Evolutionary conservation across 1,140 invertebrate genomes (phyloP), one percentile per base, ranked within the genome.

Genomic region (Bombus consobrinus): DNA sequence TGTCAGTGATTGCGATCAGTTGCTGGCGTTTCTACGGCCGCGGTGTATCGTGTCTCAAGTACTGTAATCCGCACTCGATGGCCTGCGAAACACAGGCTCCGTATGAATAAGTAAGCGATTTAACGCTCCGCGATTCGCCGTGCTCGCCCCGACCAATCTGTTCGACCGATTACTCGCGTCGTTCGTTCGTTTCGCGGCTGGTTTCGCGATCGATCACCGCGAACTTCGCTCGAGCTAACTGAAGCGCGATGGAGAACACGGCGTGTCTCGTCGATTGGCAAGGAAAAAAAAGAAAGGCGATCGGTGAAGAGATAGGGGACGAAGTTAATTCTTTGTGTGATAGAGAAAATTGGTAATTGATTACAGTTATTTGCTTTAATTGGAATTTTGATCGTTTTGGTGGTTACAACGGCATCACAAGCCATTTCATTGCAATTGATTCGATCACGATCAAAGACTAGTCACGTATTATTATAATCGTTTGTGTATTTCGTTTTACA

Each of bases 71-170:
- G 39, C 74, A 74, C 18, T 69, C 64, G 71, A 62, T 53, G 28
- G 75, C 34, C 64, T 34, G 82, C 82, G 75, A 84, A 84, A 79
- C 32, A 62, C 69, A 37, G 64, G 34, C 25, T 2, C 57, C 47
- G 75, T 84, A 84, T 84, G 82, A 78, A 84, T 84, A 84, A 84
- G 74, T 84, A 84, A 59, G 74, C 82, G 82, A 78, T 84, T 84
- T 84, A 84, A 84, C 75, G 66, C 47, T 59, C 13, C 74, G 32
- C 74, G 64, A 69, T 69, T 77, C 64, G 41, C 57, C 37, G 5
- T 28, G 28, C 53, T n/a, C 13, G 43, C 28, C 10, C 28, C 25
- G 39, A 34, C 34, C 82, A 57, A 69, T 53, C 43, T 83, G 74
- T 37, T n/a, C 75, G 22, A 39, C 39, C 75, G 75, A 84, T 84